phyloP scores from a whole-genome alignment of 2,797 vertebrate species.

The Gymnothorax javanicus region DNA sequence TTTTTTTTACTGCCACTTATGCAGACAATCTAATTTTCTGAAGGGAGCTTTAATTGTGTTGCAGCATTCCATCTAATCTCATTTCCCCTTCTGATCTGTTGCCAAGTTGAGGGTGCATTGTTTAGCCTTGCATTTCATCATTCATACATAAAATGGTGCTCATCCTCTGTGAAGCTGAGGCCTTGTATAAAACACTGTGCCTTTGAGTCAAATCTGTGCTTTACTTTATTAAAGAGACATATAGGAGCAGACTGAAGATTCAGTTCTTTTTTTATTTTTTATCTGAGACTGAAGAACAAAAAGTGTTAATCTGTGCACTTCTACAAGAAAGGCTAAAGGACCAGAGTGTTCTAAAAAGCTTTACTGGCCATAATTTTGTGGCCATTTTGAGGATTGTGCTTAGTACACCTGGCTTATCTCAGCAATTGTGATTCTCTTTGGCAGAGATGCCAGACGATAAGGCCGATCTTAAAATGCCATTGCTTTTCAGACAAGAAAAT shows the following conservation, averaged over 20 bases:
- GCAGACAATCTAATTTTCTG: slow-evolving; percentile 25
- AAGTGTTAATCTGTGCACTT: not conserved
- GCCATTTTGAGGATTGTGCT: not conserved
- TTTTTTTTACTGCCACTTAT: slow-evolving; percentile 15
- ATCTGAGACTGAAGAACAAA: not conserved
- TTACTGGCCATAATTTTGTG: not conserved
- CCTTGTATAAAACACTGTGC: not conserved
- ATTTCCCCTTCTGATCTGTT: slow-evolving; percentile 18
- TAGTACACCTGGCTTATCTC: not conserved
- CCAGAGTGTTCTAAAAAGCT: not conserved
- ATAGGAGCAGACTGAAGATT: not conserved
- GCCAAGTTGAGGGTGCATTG: slow-evolving; percentile 22
- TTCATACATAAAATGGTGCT: not conserved
- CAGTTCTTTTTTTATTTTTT: not conserved
- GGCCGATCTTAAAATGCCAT: slow-evolving; percentile 69
- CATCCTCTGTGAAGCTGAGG: not conserved
- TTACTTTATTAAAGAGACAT: not conserved
- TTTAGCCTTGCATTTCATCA: slow-evolving; percentile 1
- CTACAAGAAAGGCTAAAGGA: not conserved
- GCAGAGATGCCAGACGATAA: slow-evolving; percentile 47
- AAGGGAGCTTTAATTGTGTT: slow-evolving; percentile 14
- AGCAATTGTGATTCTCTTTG: not conserved
- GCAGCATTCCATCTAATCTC: slow-evolving; percentile 27
- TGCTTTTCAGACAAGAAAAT: slow-evolving; percentile 74
- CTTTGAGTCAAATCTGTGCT: not conserved